Evolutionary conservation across 1,140 invertebrate species (phyloP).

Genomic region (Lethrus apterus): DNA sequence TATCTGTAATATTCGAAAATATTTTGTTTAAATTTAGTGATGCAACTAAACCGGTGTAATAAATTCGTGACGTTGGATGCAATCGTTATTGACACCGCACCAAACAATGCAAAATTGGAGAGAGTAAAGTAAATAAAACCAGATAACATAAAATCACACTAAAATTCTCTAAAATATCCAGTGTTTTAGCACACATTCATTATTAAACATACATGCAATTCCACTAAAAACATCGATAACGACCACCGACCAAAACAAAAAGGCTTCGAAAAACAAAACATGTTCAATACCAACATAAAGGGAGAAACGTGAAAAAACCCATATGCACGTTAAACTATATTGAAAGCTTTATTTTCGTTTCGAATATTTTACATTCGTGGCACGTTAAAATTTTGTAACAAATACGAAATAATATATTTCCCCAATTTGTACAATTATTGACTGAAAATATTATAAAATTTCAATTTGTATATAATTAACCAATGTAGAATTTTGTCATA

Average conservation of each 20-base stretch:
- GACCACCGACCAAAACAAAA: slow-evolving; percentile 31
- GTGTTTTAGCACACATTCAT: slow-evolving; percentile 32
- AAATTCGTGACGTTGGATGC: too few relatives aligned
- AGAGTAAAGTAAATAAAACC: slow-evolving; percentile 24
- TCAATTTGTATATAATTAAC: too few relatives aligned
- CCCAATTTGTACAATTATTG: too few relatives aligned
- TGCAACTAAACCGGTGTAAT: too few relatives aligned
- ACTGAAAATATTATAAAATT: too few relatives aligned
- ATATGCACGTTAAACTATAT: slow-evolving; percentile 9
- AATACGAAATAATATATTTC: too few relatives aligned
- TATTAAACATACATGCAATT: slow-evolving; percentile 38
- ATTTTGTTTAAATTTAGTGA: too few relatives aligned
- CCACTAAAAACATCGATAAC: slow-evolving; percentile 40
- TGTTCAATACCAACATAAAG: slow-evolving; percentile 11
- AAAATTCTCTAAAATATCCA: slow-evolving; percentile 34
- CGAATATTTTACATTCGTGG: slow-evolving; percentile 5
- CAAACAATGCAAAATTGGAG: slow-evolving; percentile 11
- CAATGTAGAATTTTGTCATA: too few relatives aligned
- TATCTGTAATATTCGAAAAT: too few relatives aligned
- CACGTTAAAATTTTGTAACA: too few relatives aligned
- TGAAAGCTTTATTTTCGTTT: slow-evolving; percentile 8
- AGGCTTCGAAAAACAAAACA: slow-evolving; percentile 17
- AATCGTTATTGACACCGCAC: too few relatives aligned
- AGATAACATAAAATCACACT: slow-evolving; percentile 37
- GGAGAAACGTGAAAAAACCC: slow-evolving; percentile 14